phyloP scores from a whole-genome alignment of 2,797 vertebrate species.

The Muscicapa striata region DNA sequence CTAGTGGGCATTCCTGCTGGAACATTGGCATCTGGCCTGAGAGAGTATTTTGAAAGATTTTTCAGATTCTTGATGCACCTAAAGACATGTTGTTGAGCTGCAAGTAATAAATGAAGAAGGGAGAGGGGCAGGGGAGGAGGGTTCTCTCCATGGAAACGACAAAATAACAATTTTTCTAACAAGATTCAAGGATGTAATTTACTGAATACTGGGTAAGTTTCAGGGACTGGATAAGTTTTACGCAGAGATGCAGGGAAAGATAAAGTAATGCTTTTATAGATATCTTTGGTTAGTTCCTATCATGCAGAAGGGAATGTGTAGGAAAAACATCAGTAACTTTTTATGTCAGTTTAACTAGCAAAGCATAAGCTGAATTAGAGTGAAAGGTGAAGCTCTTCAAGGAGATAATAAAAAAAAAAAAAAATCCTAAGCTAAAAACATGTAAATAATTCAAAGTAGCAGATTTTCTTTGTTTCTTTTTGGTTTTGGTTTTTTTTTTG shows the following conservation, averaged over 20 bases:
- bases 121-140: rapidly evolving
- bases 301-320: not conserved
- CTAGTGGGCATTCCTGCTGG: not conserved
- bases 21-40: not conserved
- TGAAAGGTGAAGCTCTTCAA: not conserved
- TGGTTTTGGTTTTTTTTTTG: not conserved
- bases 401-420: not conserved
- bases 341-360: not conserved
- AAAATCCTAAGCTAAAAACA: not conserved
- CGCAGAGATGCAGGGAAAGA: not conserved
- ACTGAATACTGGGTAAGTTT: not conserved
- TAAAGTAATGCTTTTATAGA: not conserved
- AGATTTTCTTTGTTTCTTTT: not conserved
- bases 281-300: not conserved
- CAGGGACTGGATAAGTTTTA: not conserved
- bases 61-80: not conserved
- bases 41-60: not conserved
- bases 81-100: not conserved
- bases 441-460: not conserved
- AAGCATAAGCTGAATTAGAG: not conserved
- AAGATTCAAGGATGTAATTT: not conserved
- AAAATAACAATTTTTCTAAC: not conserved
- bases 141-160: not conserved
- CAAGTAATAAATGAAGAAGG: not conserved
- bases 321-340: not conserved